phyloP scores from a whole-genome alignment of 1,140 invertebrate species.

The Pogonus chalceus region DNA sequence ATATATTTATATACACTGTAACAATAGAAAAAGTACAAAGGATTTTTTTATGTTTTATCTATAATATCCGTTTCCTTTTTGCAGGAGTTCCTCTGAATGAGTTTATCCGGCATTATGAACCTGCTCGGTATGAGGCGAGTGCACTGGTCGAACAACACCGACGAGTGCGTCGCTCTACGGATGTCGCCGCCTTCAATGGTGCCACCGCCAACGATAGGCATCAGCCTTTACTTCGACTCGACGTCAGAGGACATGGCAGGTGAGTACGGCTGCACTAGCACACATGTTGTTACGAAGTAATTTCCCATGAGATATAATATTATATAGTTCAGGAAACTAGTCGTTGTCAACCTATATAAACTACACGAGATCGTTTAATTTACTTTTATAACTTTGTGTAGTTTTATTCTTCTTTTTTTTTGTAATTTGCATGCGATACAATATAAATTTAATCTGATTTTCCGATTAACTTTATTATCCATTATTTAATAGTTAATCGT shows the following conservation, averaged over 20 bases:
- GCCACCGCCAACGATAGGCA: constrained; percentile 1
- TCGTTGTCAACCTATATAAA: too few species aligned
- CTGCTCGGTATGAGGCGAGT: constrained; percentile 25
- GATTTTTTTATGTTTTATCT: constrained; percentile 7
- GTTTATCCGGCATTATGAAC: constrained; percentile 30
- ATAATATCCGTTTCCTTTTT: constrained; percentile 15
- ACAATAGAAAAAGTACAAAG: too few species aligned
- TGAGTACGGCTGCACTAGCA: constrained; percentile 13
- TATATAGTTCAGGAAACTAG: too few species aligned
- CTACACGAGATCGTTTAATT: too few species aligned
- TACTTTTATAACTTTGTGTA: too few species aligned
- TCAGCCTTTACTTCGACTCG: constrained; percentile 17
- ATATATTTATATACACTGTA: neutral
- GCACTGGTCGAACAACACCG: constrained; percentile 23
- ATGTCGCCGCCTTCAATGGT: constrained; percentile 12
- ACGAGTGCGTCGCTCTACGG: constrained; percentile 16
- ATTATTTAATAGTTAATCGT: too few species aligned
- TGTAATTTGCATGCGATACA: too few species aligned
- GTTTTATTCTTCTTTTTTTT: too few species aligned
- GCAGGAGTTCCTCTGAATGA: constrained; percentile 28
- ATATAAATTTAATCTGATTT: too few species aligned
- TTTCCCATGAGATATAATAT: neutral
- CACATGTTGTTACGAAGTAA: too few species aligned
- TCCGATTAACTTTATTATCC: too few species aligned
- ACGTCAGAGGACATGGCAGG: constrained; percentile 28